These are phyloP conservation scores for Entomobrya multifasciata DNA, from an alignment of 2,888 invertebrate genomes.

Conservation along the genomic window DNA sequence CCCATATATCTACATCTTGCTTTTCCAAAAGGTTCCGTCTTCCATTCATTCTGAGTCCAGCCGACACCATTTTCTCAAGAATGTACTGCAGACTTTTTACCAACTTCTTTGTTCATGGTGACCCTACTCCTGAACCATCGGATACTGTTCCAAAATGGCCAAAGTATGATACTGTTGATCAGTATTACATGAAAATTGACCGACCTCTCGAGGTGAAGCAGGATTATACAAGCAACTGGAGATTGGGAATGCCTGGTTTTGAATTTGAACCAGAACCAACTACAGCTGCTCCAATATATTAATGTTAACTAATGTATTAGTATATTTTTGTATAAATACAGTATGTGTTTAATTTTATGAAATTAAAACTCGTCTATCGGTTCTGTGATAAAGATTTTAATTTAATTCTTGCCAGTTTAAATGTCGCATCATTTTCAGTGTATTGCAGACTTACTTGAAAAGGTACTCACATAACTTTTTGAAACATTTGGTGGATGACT, in stretches of 20 bases:
- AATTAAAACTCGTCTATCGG: not conserved
- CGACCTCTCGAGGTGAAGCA: slow-evolving; percentile 28
- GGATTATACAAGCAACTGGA: slow-evolving; percentile 69
- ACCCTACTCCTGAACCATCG: slow-evolving; percentile 70
- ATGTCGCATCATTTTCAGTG: too few relatives aligned
- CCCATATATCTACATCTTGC: not conserved
- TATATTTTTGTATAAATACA: not conserved
- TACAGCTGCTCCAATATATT: not conserved
- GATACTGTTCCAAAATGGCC: slow-evolving; percentile 72
- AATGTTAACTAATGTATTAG: not conserved
- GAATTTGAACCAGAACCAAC: not conserved
- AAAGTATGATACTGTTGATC: slow-evolving; percentile 48
- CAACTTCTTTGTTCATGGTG: slow-evolving; percentile 65
- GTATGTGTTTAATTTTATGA: not conserved
- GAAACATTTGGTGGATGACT: not conserved
- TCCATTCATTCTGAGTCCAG: slow-evolving; percentile 53
- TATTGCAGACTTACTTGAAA: too few relatives aligned
- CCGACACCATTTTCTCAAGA: slow-evolving; percentile 54
- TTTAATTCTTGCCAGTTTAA: too few relatives aligned
- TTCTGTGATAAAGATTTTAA: too few relatives aligned
- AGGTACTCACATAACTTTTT: too few relatives aligned
- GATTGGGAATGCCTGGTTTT: slow-evolving; percentile 39
- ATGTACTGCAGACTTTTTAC: slow-evolving; percentile 64
- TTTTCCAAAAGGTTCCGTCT: slow-evolving; percentile 69
- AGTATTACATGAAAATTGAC: slow-evolving; percentile 60